phyloP scores from a whole-genome alignment of 2,113 vertebrate species.

The Mobula birostris region DNA sequence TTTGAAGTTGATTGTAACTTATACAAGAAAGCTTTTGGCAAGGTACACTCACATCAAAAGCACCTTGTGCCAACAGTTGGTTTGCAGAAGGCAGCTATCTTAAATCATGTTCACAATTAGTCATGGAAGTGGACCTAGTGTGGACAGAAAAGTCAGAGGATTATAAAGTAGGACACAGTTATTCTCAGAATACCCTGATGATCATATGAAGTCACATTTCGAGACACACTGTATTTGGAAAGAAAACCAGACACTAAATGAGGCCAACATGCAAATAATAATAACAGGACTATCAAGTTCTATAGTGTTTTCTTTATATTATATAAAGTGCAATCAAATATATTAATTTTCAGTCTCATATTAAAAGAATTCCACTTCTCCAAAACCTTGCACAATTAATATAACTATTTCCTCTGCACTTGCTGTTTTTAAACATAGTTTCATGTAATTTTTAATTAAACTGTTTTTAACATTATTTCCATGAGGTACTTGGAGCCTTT shows the following conservation, averaged over 20 bases:
- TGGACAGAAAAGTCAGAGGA: neutral
- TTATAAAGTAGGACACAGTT: neutral
- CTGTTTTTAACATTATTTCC: neutral
- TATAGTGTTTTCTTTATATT: neutral
- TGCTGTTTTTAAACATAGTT: neutral
- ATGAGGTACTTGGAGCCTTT: neutral
- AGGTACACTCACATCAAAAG: neutral
- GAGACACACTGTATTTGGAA: neutral
- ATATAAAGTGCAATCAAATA: neutral
- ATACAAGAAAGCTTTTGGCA: neutral
- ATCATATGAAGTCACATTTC: neutral
- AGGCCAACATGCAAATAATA: neutral
- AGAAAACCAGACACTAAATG: neutral
- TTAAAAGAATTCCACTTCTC: neutral
- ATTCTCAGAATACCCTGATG: neutral
- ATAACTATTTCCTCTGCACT: neutral
- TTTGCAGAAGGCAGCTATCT: neutral
- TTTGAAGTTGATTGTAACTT: constrained; percentile 15
- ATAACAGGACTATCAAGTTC: neutral
- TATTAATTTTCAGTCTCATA: neutral
- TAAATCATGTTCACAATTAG: neutral
- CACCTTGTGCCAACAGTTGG: neutral
- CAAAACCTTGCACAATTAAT: neutral
- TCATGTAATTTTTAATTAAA: neutral
- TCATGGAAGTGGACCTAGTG: neutral